Evolutionary conservation across 2,888 invertebrate genomes (phyloP).

Genomic region (Andrena chrysosceles): DNA sequence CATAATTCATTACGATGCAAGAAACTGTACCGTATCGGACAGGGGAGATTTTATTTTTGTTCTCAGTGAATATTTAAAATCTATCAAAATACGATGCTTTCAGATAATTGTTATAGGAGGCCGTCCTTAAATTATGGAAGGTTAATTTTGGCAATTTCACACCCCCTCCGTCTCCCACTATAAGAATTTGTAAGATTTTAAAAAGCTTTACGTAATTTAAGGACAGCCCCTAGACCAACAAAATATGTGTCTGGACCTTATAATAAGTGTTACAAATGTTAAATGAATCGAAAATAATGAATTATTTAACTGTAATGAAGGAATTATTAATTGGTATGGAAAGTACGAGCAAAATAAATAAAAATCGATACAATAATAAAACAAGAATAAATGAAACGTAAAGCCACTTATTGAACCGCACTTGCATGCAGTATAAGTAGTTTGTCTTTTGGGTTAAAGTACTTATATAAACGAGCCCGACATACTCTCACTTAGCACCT

Average conservation of each 20-base stretch:
- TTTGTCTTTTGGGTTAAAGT: neutral
- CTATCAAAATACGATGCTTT: neutral
- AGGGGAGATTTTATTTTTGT: neutral
- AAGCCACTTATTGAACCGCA: neutral
- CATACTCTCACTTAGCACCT: constrained; percentile 32
- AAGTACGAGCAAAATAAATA: too few species aligned
- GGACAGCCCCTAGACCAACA: too few species aligned
- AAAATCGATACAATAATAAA: neutral
- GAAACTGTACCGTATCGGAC: neutral
- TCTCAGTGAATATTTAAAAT: neutral
- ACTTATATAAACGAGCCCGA: constrained; percentile 11
- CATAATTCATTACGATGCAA: constrained; percentile 17
- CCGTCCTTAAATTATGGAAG: too few species aligned
- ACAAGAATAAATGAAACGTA: neutral
- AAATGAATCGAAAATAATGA: neutral
- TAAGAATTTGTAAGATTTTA: too few species aligned
- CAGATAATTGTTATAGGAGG: too few species aligned
- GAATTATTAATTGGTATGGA: constrained; percentile 2
- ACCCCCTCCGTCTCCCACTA: too few species aligned
- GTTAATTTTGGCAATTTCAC: too few species aligned
- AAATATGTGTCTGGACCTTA: neutral
- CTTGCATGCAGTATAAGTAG: neutral
- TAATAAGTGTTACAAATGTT: neutral
- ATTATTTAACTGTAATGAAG: neutral
- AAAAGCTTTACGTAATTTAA: too few species aligned